A percentile compares a stretch with the other conserved stretches of the same genome.
Evolutionary conservation across 2,113 vertebrate species (phyloP).

Genomic region (Dinomys branickii): DNA sequence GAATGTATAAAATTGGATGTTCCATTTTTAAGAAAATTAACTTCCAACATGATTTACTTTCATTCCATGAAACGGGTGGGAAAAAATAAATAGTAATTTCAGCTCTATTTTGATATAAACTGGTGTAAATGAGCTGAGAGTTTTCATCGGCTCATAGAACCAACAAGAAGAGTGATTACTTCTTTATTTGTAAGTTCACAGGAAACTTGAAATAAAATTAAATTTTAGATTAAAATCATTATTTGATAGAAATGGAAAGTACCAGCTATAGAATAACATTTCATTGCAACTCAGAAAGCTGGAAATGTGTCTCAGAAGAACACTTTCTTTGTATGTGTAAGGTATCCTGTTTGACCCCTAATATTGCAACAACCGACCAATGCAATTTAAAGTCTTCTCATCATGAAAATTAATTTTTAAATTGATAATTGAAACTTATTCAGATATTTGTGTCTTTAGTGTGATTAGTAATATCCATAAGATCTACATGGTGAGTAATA

Average conservation of each 20-base stretch:
- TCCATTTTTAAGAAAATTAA: constrained; percentile 12
- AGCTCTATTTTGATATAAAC: not conserved
- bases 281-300: not conserved
- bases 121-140: not conserved
- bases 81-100: not conserved
- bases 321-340: not conserved
- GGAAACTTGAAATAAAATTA: not conserved
- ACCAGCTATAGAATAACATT: not conserved
- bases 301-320: not conserved
- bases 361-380: not conserved
- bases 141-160: not conserved
- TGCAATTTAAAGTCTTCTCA: not conserved
- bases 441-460: not conserved
- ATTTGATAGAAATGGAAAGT: not conserved
- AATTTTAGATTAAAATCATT: not conserved
- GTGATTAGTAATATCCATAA: not conserved
- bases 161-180: not conserved
- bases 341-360: not conserved
- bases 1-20: not conserved
- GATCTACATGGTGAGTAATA: not conserved
- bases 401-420: not conserved
- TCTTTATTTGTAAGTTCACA: not conserved
- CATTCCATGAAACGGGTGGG: not conserved
- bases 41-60: not conserved
- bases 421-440: not conserved